Evolutionary conservation across 2,797 vertebrate species (phyloP), one percentile per base, ranked within the genome.

Genomic region (Rhabdophis nuchalis): DNA sequence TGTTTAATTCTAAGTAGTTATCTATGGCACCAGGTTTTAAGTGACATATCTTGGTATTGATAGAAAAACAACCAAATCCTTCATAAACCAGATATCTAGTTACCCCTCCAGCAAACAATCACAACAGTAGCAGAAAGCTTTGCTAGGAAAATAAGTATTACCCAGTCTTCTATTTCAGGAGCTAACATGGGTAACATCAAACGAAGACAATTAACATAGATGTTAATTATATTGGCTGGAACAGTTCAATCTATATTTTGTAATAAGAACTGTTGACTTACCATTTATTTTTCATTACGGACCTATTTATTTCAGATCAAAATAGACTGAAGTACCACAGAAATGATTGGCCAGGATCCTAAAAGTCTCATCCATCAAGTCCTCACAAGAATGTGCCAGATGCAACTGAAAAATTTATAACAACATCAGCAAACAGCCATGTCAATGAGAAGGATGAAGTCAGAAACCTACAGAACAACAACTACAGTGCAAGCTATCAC

Each of bases 361-460:
- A 92, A 92, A 92, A 92, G 92, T 89, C 60, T 92, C 93, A 96
- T 93, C 93, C 94, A 93, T 93, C 94, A 94, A 68, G 61, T 89
- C 92, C 90, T 93, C 0, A 0, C 85, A 89, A 90, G 91, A 91
- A 53, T 92, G 56, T 95, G 95, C 92, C 93, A 95, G 64, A 25
- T 41, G 86, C 61, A 93, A 95, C 93, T 95, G 95, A 94, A 87
- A 95, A 94, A 96, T 88, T 92, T 8, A 93, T 91, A 85, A 90
- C 58, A 58, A 89, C 57, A 87, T 82, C 92, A 93, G 93, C 93
- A 94, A 91, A 92, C 91, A 96, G 94, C 87, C 93, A 32, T 90
- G 2, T 27, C 10, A 88, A 54, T 89, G 1, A 3, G 72, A 93
- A 95, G 93, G 93, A 92, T 68, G 90, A 92, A 89, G 86, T 32